Evolutionary conservation across 2,888 invertebrate species (phyloP).

Genomic region (Orthosia incerta): DNA sequence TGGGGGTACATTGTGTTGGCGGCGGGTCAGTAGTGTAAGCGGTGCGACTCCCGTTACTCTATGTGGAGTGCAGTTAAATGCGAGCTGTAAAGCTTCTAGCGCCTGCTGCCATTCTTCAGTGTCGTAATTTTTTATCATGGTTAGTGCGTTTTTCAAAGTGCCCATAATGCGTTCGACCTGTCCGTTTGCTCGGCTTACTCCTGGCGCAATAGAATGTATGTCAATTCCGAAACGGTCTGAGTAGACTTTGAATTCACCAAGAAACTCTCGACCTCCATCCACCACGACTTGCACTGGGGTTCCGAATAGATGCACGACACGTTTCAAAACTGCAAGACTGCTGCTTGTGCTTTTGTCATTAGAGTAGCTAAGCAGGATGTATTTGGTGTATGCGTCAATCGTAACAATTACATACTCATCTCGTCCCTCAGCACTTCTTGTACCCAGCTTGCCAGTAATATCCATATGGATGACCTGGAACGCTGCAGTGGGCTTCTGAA

Average conservation of each 20-base stretch:
- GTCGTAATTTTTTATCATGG: slow-evolving; percentile 61
- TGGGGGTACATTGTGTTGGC: no score
- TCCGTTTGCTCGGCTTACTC: slow-evolving; percentile 54
- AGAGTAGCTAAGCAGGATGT: no score
- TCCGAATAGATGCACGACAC: slow-evolving; percentile 49
- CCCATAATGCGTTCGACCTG: slow-evolving; percentile 51
- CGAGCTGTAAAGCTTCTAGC: no score
- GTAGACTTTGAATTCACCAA: slow-evolving; percentile 47
- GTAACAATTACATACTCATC: slow-evolving; percentile 56
- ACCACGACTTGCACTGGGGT: slow-evolving; percentile 45
- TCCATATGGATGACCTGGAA: slow-evolving; percentile 58
- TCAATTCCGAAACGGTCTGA: slow-evolving; percentile 42
- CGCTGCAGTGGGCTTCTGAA: slow-evolving; percentile 50
- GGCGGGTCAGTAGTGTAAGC: no score
- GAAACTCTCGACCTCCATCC: slow-evolving; percentile 54
- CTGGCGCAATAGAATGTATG: slow-evolving; percentile 52
- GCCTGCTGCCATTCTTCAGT: no score
- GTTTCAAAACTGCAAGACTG: slow-evolving; percentile 53
- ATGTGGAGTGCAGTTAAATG: no score
- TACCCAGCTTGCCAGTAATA: slow-evolving; percentile 60
- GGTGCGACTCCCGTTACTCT: no score
- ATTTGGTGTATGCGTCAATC: slow-evolving; percentile 54
- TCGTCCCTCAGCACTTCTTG: slow-evolving; percentile 11
- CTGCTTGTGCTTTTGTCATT: no score
- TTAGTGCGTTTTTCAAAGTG: slow-evolving; percentile 59